Evolutionary conservation across 1,140 invertebrate genomes (phyloP), one percentile per base, ranked within the genome.

Genomic region (Daktulosphaira vitifoliae): DNA sequence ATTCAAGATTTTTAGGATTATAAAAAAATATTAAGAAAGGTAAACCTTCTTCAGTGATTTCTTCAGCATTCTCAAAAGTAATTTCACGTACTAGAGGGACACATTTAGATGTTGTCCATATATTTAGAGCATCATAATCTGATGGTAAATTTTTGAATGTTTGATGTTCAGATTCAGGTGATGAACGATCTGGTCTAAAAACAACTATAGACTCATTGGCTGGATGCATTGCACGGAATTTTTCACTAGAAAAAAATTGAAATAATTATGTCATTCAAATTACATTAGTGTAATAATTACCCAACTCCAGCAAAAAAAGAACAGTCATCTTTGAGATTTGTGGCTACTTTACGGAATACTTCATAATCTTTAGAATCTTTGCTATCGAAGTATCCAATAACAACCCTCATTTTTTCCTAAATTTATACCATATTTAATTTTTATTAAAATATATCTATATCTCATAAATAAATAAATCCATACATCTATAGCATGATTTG

Each of bases 11-110:
- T 71, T 89, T 86, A 1, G 91, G 87, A 68, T 84, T 74, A 72
- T 99, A 91, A 76, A 99, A 99, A 2, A 99, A 76, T 70, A 99
- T 98, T 5, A 99, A 80, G 77, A 99, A 99, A n/a, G 97, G 96
- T 68, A 99, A 76, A 15, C 96, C 96, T 80, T 99, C 96, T 79
- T 99, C 97, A 0, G 96, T 99, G 11, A 99, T 76, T 77, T 99
- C 96, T 78, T 98, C 96, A 20, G 96, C 96, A 82, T 98, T 99
- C 79, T 98, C 94, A 77, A 99, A 99, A 3, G 95, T 98, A 49
- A 99, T 98, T 77, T 97, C 94, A 65, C 89, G 77, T 0, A 92
- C 89, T 22, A 91, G 74, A 1, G 89, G 88, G 15, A 92, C 85
- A 74, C 96, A 99, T 72, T 88, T 89, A 54, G 88, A 86, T 66